A percentile compares a stretch with the other conserved stretches of the same genome.
Conservation (phyloP, 2,113 vertebrate species). For the Brachirus orientalis region DNA sequence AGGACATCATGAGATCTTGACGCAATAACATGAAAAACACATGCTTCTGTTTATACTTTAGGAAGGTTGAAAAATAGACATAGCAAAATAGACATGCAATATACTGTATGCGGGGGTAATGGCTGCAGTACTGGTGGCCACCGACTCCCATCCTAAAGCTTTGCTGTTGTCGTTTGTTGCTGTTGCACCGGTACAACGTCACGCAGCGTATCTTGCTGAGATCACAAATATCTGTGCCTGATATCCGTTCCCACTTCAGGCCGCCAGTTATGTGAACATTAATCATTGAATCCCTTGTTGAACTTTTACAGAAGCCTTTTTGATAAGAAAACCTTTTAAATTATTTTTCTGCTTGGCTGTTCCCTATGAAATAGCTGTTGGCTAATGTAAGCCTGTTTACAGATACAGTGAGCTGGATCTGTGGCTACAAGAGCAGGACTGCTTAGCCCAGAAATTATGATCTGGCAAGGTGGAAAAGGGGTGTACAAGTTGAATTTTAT, state of each 20-base stretch:
- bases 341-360: conserved; percentile 82
- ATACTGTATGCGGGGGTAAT: too few species aligned
- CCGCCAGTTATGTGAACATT: conserved; percentile 76
- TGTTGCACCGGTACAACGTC: too few species aligned
- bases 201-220: too few species aligned
- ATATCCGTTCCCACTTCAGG: conserved; percentile 72
- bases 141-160: too few species aligned
- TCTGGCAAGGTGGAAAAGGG: conserved; percentile 35
- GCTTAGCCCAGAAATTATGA: conserved; percentile 45
- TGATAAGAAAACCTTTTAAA: conserved; percentile 82
- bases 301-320: conserved; percentile 74
- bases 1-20: too few species aligned
- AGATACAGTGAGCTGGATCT: conserved; percentile 72
- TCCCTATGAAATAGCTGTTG: conserved; percentile 79
- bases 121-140: too few species aligned
- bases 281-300: conserved; percentile 75
- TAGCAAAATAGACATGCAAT: too few species aligned
- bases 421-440: conserved; percentile 34
- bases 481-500: conserved; percentile 40
- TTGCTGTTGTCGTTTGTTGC: too few species aligned
- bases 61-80: too few species aligned
- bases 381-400: conserved; percentile 77
- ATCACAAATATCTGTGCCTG: conserved; percentile 58
- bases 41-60: too few species aligned
- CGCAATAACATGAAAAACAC: too few species aligned